Conservation (phyloP, 1,140 invertebrate species). For the Hormaphis cornu region DNA sequence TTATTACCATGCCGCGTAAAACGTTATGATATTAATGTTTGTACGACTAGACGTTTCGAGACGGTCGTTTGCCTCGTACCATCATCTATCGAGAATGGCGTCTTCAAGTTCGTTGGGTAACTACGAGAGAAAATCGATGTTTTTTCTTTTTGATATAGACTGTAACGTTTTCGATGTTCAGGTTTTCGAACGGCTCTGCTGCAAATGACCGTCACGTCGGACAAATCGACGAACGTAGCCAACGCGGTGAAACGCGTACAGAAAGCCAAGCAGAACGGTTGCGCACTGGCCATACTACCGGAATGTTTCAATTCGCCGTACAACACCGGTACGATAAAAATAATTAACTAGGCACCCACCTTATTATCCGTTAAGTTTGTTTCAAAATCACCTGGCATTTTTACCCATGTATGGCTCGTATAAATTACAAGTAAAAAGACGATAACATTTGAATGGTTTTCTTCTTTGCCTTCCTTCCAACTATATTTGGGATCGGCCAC, state of each 20-base stretch:
- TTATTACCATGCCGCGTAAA: too few relatives aligned
- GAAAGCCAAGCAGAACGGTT: conserved; percentile 13
- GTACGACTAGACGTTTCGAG: background rate
- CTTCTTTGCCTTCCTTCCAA: too few relatives aligned
- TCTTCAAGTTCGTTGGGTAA: background rate
- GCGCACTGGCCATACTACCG: conserved; percentile 17
- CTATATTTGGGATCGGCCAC: too few relatives aligned
- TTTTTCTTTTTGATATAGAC: background rate
- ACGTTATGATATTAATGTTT: background rate
- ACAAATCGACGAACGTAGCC: background rate
- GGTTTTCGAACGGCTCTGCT: background rate
- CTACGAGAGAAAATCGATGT: background rate
- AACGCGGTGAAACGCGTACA: conserved; percentile 4
- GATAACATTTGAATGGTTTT: too few relatives aligned
- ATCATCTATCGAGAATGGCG: background rate
- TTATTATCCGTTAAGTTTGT: too few relatives aligned
- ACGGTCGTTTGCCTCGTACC: background rate
- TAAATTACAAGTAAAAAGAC: too few relatives aligned
- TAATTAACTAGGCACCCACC: too few relatives aligned
- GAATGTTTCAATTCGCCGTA: conserved; percentile 26
- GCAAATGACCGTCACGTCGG: background rate
- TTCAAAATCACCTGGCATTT: too few relatives aligned
- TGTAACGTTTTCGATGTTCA: background rate
- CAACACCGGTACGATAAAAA: background rate
- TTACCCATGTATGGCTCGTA: too few relatives aligned